A percentile compares a stretch with the other conserved stretches of the same genome.
These are phyloP conservation scores for Drosophila fuyamai DNA, from an alignment of 1,140 invertebrate genomes.

Conservation along the genomic window DNA sequence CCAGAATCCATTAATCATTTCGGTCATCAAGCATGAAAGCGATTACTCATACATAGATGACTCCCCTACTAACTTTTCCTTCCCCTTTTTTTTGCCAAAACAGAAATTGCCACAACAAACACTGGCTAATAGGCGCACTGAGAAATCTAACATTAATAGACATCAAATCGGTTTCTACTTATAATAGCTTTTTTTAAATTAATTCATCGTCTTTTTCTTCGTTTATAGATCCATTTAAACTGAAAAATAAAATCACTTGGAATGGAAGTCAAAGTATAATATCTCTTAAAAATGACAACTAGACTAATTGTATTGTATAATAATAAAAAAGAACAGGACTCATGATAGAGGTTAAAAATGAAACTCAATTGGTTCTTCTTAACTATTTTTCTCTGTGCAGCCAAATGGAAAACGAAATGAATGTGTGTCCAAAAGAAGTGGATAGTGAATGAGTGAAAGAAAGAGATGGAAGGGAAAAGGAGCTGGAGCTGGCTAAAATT, in stretches of 20 bases:
- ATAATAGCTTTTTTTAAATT: no score
- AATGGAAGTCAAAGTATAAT: no score
- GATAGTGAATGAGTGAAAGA: not conserved
- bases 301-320: no score
- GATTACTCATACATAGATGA: slow-evolving; percentile 80
- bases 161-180: no score
- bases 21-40: slow-evolving; percentile 80
- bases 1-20: slow-evolving; percentile 75
- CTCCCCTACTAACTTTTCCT: slow-evolving; percentile 7
- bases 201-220: no score
- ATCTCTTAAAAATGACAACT: no score
- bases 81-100: slow-evolving; percentile 10
- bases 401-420: slow-evolving; percentile 61
- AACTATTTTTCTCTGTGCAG: not conserved
- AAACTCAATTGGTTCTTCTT: not conserved
- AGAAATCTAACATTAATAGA: no score
- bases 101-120: slow-evolving; percentile 66
- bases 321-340: no score
- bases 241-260: no score
- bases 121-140: slow-evolving; percentile 66
- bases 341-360: not conserved
- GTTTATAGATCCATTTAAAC: no score
- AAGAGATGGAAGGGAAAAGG: not conserved
- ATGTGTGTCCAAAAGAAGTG: slow-evolving; percentile 16
- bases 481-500: slow-evolving; percentile 19